Evolutionary conservation across 2,888 invertebrate genomes (phyloP).

Genomic region (Eristalis intricaria): DNA sequence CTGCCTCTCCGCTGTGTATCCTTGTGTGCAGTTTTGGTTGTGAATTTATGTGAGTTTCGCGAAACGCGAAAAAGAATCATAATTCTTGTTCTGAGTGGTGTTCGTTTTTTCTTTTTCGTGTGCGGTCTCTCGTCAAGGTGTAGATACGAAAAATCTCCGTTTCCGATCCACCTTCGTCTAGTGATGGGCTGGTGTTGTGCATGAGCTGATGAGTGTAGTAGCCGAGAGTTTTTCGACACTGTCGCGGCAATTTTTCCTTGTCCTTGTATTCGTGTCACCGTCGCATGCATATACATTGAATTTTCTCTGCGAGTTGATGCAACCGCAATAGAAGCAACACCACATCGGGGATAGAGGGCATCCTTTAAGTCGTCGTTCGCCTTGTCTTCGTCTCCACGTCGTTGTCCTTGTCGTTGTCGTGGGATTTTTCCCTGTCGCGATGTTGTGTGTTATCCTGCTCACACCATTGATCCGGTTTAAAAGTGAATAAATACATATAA

Average conservation of each 20-base stretch:
- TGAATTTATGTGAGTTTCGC: not conserved
- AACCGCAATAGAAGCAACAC: slow-evolving; percentile 47
- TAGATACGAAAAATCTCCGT: slow-evolving; percentile 66
- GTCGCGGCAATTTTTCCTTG: slow-evolving; percentile 65
- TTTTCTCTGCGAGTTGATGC: slow-evolving; percentile 12
- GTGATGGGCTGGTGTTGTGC: slow-evolving; percentile 2
- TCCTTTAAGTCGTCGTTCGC: slow-evolving; percentile 30
- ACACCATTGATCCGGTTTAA: slow-evolving; percentile 60
- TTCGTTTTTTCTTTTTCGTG: not conserved
- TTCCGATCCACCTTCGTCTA: slow-evolving; percentile 4
- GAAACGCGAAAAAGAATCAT: not conserved
- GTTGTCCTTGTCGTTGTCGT: slow-evolving; percentile 3
- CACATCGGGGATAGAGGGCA: slow-evolving; percentile 9
- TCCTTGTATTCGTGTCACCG: slow-evolving; percentile 67
- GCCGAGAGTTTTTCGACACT: slow-evolving; percentile 59
- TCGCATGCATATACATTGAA: slow-evolving; percentile 13
- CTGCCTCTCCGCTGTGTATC: not conserved
- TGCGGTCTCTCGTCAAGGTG: slow-evolving; percentile 57
- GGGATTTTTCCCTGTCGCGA: slow-evolving; percentile 14
- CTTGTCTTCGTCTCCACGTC: slow-evolving; percentile 6
- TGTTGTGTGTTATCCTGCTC: slow-evolving; percentile 48
- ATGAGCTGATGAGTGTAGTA: slow-evolving; percentile 32
- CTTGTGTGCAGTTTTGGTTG: not conserved
- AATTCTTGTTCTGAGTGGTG: not conserved
- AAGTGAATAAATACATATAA: slow-evolving; percentile 16